Percentiles rank a stretch among this genome's conserved stretches.
Evolutionary conservation across 2,888 invertebrate genomes (phyloP).

Genomic region (Cepaea hortensis): DNA sequence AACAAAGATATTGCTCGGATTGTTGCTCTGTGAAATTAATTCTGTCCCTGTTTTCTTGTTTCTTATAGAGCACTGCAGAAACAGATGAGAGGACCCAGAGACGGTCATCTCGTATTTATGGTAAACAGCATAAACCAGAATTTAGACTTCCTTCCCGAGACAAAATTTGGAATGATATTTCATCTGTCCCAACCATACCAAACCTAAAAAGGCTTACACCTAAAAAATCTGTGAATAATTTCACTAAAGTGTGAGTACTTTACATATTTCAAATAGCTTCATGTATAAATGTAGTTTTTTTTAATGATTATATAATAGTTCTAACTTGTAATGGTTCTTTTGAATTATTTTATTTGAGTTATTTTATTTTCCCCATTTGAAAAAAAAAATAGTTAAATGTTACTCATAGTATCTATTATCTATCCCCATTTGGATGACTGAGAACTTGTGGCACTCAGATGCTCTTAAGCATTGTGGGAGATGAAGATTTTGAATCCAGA

Average conservation of each 20-base stretch:
- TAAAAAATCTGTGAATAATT: conserved; percentile 35
- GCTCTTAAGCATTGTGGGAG: too few relatives aligned
- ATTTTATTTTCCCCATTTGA: too few relatives aligned
- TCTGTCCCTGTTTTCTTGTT: background rate
- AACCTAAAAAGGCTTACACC: conserved; percentile 28
- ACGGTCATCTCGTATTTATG: conserved; percentile 30
- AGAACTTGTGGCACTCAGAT: too few relatives aligned
- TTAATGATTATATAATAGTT: background rate
- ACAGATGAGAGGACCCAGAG: background rate
- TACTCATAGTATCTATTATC: too few relatives aligned
- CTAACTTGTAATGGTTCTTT: too few relatives aligned
- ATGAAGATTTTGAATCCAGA: too few relatives aligned
- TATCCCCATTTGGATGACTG: too few relatives aligned
- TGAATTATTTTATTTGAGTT: too few relatives aligned
- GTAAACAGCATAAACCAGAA: conserved; percentile 20
- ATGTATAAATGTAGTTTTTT: background rate
- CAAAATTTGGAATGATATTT: conserved; percentile 38
- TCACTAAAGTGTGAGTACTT: conserved; percentile 42
- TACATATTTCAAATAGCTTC: background rate
- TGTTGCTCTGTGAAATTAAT: too few relatives aligned
- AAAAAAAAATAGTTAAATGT: too few relatives aligned
- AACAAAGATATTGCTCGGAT: too few relatives aligned
- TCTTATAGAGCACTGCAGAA: background rate
- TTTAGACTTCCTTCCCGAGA: conserved; percentile 42
- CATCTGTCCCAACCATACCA: conserved; percentile 5